Conservation (phyloP, 2,888 invertebrate genomes). For the Galerucella calmariensis region DNA sequence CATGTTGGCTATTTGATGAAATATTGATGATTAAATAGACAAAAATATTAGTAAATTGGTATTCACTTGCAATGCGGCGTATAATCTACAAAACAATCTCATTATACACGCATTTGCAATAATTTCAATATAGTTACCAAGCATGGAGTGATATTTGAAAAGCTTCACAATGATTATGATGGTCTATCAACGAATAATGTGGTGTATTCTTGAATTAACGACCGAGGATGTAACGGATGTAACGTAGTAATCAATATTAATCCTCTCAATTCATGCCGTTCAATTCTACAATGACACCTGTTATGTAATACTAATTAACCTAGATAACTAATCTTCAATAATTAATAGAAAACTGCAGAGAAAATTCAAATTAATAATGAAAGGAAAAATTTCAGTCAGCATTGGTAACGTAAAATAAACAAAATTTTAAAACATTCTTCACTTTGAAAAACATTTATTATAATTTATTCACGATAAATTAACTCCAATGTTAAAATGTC, state of each 20-base stretch:
- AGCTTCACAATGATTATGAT: slow-evolving; percentile 13
- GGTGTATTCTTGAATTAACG: slow-evolving; percentile 16
- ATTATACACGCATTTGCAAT: not conserved
- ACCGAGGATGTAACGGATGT: slow-evolving; percentile 23
- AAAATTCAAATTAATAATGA: too few species aligned
- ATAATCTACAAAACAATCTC: not conserved
- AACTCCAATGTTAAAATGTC: too few species aligned
- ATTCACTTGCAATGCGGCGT: not conserved
- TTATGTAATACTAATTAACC: slow-evolving; percentile 15
- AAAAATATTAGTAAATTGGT: not conserved
- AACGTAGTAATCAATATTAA: slow-evolving; percentile 28
- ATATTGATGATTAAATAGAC: not conserved
- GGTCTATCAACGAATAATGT: slow-evolving; percentile 20
- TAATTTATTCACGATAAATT: too few species aligned
- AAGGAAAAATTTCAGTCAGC: too few species aligned
- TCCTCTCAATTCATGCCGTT: slow-evolving; percentile 10
- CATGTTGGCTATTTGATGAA: too few species aligned
- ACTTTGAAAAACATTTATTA: too few species aligned
- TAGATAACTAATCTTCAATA: not conserved
- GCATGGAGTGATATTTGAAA: not conserved
- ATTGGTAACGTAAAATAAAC: too few species aligned
- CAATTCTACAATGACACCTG: slow-evolving; percentile 23
- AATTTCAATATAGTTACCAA: not conserved
- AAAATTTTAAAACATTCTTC: too few species aligned
- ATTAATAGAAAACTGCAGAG: too few species aligned